Evolutionary conservation across 37 sponge, comb jelly and placozoan species (phyloP), one percentile per base, ranked within the genome.

Genomic region (Mnemiopsis leidyi): DNA sequence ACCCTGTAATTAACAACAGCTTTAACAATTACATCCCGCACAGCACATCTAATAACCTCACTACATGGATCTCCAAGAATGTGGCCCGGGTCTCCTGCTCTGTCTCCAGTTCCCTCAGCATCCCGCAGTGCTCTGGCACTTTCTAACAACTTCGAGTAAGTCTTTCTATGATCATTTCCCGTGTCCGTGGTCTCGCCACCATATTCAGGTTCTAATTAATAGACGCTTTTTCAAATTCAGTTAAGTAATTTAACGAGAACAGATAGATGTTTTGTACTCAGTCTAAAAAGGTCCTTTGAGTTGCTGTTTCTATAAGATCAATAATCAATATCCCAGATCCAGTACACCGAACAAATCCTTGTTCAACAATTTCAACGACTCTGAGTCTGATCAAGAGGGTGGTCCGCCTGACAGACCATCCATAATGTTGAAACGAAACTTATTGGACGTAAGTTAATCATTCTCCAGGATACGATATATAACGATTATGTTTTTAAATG

Each of bases 311-410:
- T n/a, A n/a, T n/a, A n/a, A n/a, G n/a, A n/a, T n/a, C n/a, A n/a
- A n/a, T n/a, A n/a, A n/a, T n/a, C n/a, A n/a, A n/a, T n/a, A 48
- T 48, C 79, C 35, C 79, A 77, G 79, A 77, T 77, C 79, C 0
- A 77, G 79, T 32, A 77, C 79, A 34, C 79, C 79, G 0, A 77
- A 77, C 79, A 77, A 77, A 36, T 77, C 32, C 18, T 36, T 13
- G 0, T 16, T 77, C 20, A 32, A 77, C 33, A 32, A 32, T 5
- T 16, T 77, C 0, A 32, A 77, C 33, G 79, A 77, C 79, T 77
- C 79, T 33, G 79, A 77, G 9, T 28, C 79, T 77, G 79, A 77
- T 48, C 13, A 18, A 13, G 61, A 48, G 9, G 5, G 9, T 13
- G 61, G 61, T 18, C 5, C 13, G 61, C 61, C 13, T 5, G 61